phyloP scores from a whole-genome alignment of 2,888 invertebrate genomes.

The Drosophila eohydei region DNA sequence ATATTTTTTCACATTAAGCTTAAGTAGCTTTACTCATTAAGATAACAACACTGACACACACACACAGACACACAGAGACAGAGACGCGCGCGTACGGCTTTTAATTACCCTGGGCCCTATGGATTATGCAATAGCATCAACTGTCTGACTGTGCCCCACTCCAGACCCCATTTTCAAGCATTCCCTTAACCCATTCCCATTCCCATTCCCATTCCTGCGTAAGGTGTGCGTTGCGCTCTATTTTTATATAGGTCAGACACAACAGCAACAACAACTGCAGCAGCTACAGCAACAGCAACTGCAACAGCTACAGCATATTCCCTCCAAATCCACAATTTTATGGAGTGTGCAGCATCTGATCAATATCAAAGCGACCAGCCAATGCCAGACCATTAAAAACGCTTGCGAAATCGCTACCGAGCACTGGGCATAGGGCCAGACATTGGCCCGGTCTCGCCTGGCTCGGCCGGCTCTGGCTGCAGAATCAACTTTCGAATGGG shows the following conservation, averaged over 20 bases:
- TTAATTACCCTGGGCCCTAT: conserved; percentile 56
- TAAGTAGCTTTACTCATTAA: conserved; percentile 76
- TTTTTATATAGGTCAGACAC: conserved; percentile 59
- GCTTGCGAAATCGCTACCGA: conserved; percentile 54
- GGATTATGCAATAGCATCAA: conserved; percentile 49
- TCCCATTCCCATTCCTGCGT: conserved; percentile 27
- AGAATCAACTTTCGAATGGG: conserved; percentile 40
- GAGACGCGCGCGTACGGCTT: conserved; percentile 19
- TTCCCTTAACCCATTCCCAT: conserved; percentile 9
- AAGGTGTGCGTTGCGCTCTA: conserved; percentile 65
- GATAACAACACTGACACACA: conserved; percentile 49
- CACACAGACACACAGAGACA: background rate
- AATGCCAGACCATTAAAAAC: conserved; percentile 54
- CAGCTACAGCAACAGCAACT: background rate
- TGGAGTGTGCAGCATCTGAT: conserved; percentile 63
- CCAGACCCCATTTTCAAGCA: conserved; percentile 16
- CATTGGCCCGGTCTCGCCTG: background rate
- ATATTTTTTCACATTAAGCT: conserved; percentile 63
- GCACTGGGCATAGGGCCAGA: conserved; percentile 16
- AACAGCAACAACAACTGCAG: conserved; percentile 5
- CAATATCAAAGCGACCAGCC: conserved; percentile 57
- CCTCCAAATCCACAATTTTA: conserved; percentile 32
- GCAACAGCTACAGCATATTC: conserved; percentile 9
- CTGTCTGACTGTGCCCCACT: conserved; percentile 31
- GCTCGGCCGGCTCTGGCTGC: background rate